Evolutionary conservation across 2,113 vertebrate genomes (phyloP), one percentile per base, ranked within the genome.

Genomic region (Paramormyrops kingsleyae): DNA sequence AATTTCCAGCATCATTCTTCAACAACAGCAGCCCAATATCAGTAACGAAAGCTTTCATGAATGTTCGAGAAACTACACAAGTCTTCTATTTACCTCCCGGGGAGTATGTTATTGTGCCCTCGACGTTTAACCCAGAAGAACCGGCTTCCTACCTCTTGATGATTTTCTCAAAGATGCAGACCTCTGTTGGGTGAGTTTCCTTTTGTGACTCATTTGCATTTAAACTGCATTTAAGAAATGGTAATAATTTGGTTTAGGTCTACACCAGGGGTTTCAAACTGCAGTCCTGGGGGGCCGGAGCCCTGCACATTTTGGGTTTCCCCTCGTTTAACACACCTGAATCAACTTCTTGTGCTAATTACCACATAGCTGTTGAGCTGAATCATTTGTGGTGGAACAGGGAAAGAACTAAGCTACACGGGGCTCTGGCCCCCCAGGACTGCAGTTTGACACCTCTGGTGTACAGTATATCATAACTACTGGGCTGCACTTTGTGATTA

Each of bases 81-180:
- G 90, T 93, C 42, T 39, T 94, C 0, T 2, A 0, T 5, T 87
- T 96, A 5, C 93, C 90, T 44, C 92, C 93, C 15, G 95, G 92
- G 2, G 92, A 94, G 27, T 95, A 96, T 86, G 74, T 96, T 88
- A 93, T 96, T 6, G 93, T 96, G 10, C 95, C 95, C 0, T 94
- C 93, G 35, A 94, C 94, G 52, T 94, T 87, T 87, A 70, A 35
- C 0, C 88, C 92, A 56, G 91, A 95, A 0, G 91, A 95, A 80
- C 91, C 92, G 0, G 91, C 94, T 10, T 94, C 93, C 7, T 96
- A 95, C 89, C 24, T 95, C 89, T 88, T 96, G 86, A 92, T 90
- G 46, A 93, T 96, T 88, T 84, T 92, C 70, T 93, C 92, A 90
- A 96, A 93, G 90, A 24, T 52, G 3, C 88, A 94, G 86, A 88